phyloP scores from a whole-genome alignment of 2,888 invertebrate genomes.

The Xylota sylvarum region DNA sequence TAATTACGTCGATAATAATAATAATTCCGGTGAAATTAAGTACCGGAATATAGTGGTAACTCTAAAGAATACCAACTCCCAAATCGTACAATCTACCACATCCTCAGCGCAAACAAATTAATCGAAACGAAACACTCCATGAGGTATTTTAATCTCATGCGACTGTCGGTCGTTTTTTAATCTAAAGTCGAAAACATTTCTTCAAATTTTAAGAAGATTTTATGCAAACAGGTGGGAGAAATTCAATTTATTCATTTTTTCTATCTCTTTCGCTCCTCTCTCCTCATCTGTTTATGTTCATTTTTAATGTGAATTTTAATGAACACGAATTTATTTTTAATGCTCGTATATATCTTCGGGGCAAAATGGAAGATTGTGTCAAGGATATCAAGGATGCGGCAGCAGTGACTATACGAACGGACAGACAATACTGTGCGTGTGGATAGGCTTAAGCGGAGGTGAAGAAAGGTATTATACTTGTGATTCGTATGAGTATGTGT shows the following conservation, averaged over 20 bases:
- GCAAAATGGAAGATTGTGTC: constrained; percentile 11
- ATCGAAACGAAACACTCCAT: background rate
- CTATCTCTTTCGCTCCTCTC: background rate
- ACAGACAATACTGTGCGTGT: background rate
- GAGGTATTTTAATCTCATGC: background rate
- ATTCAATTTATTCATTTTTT: constrained; percentile 16
- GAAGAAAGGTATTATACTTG: background rate
- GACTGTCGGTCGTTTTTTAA: background rate
- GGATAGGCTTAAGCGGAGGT: background rate
- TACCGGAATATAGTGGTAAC: background rate
- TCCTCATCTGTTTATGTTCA: constrained; percentile 8
- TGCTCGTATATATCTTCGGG: background rate
- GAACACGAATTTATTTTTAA: constrained; percentile 34
- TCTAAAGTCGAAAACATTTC: background rate
- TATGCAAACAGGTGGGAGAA: constrained; percentile 19
- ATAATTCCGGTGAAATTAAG: background rate
- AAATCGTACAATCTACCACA: background rate
- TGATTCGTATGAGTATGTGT: background rate
- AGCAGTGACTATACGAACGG: background rate
- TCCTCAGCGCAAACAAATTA: background rate
- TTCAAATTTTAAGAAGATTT: background rate
- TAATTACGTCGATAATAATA: background rate
- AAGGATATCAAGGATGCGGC: constrained; percentile 13
- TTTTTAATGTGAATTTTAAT: constrained; percentile 40
- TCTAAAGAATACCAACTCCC: background rate